These are phyloP conservation scores for Sarcophilus harrisii DNA, from an alignment of 2,797 vertebrate genomes.

Conservation along the genomic window DNA sequence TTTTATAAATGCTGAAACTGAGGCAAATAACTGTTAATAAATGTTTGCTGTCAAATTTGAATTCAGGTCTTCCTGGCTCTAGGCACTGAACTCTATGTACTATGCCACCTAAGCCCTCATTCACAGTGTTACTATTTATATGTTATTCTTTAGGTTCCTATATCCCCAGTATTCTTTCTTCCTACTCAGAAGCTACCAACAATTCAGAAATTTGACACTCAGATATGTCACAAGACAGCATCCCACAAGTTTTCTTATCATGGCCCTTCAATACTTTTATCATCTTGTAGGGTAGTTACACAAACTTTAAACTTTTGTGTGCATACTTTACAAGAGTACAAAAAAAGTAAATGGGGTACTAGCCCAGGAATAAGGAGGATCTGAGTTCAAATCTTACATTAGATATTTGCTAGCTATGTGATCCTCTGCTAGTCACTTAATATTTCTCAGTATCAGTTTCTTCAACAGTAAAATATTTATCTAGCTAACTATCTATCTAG, in stretches of 20 bases:
- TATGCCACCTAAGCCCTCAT: not conserved
- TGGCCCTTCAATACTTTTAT: not conserved
- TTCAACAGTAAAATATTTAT: not conserved
- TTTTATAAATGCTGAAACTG: not conserved
- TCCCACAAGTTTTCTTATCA: not conserved
- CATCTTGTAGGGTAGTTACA: not conserved
- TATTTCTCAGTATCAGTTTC: not conserved
- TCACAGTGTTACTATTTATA: not conserved
- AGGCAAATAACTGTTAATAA: not conserved
- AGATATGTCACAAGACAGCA: not conserved
- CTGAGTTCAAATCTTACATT: not conserved
- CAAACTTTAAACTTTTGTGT: not conserved
- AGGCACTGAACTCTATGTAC: not conserved
- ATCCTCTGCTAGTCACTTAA: not conserved
- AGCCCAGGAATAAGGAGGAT: not conserved
- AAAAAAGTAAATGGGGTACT: not conserved
- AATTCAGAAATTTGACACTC: not conserved
- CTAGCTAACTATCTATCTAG: no score
- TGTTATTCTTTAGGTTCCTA: not conserved
- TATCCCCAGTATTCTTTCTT: not conserved
- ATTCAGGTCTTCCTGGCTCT: not conserved
- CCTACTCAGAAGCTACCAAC: not conserved
- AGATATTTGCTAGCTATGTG: not conserved
- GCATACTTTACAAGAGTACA: not conserved
- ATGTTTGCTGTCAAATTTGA: not conserved